These are phyloP conservation scores for Amiota communis DNA, from an alignment of 2,888 invertebrate genomes.

Conservation along the genomic window DNA sequence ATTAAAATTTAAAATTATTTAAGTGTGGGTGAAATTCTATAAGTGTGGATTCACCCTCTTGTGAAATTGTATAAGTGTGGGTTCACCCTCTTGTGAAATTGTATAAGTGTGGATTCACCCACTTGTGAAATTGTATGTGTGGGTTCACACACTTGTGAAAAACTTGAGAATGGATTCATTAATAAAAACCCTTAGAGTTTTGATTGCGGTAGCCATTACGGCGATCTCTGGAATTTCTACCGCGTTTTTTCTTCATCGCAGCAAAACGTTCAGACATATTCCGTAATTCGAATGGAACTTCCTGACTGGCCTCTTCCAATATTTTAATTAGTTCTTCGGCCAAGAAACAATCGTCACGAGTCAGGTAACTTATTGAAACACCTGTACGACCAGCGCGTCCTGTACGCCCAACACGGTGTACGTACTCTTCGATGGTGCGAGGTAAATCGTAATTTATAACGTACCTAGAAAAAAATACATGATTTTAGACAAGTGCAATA, in stretches of 20 bases:
- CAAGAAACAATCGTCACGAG: conserved; percentile 86
- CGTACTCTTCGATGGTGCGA: conserved; percentile 93
- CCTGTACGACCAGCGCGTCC: conserved; percentile 93
- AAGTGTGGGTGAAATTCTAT: no score
- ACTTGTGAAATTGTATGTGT: no score
- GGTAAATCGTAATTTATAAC: conserved; percentile 96
- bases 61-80: no score
- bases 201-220: conserved; percentile 35
- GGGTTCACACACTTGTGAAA: no score
- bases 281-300: conserved; percentile 83
- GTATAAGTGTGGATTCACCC: no score
- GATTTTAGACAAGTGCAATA: neutral
- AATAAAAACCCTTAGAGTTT: conserved; percentile 11
- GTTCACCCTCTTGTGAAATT: no score
- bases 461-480: conserved; percentile 70
- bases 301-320: conserved; percentile 89
- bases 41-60: no score
- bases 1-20: no score
- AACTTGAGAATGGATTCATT: neutral
- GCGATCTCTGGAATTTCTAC: conserved; percentile 71
- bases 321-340: conserved; percentile 88
- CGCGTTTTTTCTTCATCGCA: conserved; percentile 79
- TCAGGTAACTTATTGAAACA: conserved; percentile 86
- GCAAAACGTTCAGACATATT: conserved; percentile 84
- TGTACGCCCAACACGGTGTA: conserved; percentile 94